phyloP scores from a whole-genome alignment of 2,113 vertebrate genomes.

The Hepsetus odoe region DNA sequence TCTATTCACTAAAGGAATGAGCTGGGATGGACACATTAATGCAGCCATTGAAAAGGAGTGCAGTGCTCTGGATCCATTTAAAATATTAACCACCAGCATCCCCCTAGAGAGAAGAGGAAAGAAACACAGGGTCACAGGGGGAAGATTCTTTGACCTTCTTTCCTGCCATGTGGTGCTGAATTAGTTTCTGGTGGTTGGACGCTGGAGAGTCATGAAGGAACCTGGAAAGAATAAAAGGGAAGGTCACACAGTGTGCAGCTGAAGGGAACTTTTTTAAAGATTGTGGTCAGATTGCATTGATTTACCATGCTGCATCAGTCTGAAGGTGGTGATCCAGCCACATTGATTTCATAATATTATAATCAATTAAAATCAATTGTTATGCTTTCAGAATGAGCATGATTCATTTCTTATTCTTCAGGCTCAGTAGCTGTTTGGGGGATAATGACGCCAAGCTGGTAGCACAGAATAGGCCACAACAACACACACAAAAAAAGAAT shows the following conservation, averaged over 20 bases:
- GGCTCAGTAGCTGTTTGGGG: too few species aligned
- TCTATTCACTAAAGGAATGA: not conserved
- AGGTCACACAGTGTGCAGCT: not conserved
- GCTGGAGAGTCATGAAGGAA: not conserved
- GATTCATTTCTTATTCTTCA: too few species aligned
- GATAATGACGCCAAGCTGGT: too few species aligned
- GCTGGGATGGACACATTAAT: not conserved
- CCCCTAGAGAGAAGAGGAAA: not conserved
- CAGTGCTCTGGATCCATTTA: not conserved
- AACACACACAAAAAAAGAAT: too few species aligned
- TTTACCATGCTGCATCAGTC: too few species aligned
- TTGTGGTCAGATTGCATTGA: too few species aligned
- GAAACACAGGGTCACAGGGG: not conserved
- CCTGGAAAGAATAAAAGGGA: not conserved
- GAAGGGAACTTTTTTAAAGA: too few species aligned
- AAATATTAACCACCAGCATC: slow-evolving; percentile 3
- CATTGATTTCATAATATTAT: too few species aligned
- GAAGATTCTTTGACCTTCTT: not conserved
- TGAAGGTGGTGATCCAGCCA: too few species aligned
- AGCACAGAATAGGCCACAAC: too few species aligned
- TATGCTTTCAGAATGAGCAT: too few species aligned
- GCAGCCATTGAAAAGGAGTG: not conserved
- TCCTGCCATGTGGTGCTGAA: not conserved
- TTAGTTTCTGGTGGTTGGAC: not conserved
- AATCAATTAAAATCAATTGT: too few species aligned